phyloP scores from a whole-genome alignment of 2,888 invertebrate genomes.

The Trachelus troglodyta region DNA sequence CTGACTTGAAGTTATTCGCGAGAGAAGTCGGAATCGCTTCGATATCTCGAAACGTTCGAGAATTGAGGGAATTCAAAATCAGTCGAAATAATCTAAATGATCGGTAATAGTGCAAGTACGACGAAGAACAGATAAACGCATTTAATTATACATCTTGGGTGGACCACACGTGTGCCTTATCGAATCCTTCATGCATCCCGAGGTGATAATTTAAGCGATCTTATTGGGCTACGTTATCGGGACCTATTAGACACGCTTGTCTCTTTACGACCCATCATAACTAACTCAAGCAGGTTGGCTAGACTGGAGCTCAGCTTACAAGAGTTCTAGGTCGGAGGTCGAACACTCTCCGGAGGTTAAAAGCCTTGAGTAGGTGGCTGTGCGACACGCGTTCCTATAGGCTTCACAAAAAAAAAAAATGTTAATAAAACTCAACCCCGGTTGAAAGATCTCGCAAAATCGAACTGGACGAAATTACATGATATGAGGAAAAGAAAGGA shows the following conservation, averaged over 20 bases:
- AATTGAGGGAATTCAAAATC: background rate
- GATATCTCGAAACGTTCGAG: background rate
- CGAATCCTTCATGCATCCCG: background rate
- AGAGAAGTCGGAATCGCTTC: background rate
- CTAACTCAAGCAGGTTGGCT: slow-evolving; percentile 43
- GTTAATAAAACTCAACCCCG: background rate
- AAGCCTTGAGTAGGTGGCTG: background rate
- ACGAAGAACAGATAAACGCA: background rate
- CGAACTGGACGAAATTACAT: slow-evolving; percentile 16
- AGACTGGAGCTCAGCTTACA: slow-evolving; percentile 40
- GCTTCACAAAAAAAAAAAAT: background rate
- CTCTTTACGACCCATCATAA: slow-evolving; percentile 52
- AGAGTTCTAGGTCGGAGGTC: slow-evolving; percentile 19
- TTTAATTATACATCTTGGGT: slow-evolving; percentile 37
- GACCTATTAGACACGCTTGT: slow-evolving; percentile 56
- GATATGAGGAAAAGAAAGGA: background rate
- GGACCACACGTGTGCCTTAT: slow-evolving; percentile 44
- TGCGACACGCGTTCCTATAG: background rate
- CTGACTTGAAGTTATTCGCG: background rate
- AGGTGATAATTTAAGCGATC: slow-evolving; percentile 50
- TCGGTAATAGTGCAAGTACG: background rate
- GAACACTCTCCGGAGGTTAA: background rate
- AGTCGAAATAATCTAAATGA: background rate
- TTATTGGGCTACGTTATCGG: slow-evolving; percentile 56
- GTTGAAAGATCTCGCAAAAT: background rate